phyloP scores from a whole-genome alignment of 2,113 vertebrate species.

The Oryctolagus cuniculus region DNA sequence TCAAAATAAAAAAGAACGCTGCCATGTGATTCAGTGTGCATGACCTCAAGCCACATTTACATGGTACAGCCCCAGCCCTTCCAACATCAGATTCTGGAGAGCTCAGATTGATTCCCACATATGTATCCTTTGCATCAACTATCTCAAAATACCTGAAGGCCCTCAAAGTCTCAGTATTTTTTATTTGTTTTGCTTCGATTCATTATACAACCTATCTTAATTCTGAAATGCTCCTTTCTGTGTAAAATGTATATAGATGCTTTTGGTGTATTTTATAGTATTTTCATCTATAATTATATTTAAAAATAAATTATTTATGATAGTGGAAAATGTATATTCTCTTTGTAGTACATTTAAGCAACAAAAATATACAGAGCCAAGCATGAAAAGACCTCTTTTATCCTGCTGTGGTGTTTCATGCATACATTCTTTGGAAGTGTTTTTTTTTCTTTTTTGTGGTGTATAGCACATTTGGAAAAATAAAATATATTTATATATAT shows the following conservation, averaged over 20 bases:
- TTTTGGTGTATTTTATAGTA: background rate
- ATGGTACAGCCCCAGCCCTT: background rate
- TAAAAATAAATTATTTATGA: background rate
- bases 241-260: background rate
- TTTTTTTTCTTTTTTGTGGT: background rate
- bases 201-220: background rate
- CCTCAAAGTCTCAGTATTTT: background rate
- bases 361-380: background rate
- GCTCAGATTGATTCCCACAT: background rate
- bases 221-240: background rate
- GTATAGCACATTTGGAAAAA: background rate
- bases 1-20: constrained; percentile 65
- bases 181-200: background rate
- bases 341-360: background rate
- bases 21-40: background rate
- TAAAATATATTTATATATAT: background rate
- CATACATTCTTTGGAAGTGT: background rate
- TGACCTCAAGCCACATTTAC: background rate
- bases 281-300: background rate
- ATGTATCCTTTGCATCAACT: background rate
- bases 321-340: background rate
- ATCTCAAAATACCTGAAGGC: background rate
- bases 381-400: background rate
- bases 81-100: background rate
- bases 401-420: background rate